Percentiles rank a stretch among this genome's conserved stretches.
Conservation (phyloP, 2,113 vertebrate genomes). For the Anolis sagrei region DNA sequence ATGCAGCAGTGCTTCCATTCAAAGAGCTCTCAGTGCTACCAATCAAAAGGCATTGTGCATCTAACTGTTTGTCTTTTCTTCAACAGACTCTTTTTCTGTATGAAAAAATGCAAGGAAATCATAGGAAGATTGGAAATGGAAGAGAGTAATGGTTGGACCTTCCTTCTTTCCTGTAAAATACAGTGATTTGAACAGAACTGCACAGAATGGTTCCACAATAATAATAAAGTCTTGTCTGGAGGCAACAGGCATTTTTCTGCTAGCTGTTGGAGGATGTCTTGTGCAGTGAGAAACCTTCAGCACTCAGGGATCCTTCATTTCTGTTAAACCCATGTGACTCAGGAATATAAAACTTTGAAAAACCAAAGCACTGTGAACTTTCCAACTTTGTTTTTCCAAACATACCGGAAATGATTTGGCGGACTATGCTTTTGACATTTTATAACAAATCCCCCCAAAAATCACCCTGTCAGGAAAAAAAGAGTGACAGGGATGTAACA, state of each 20-base stretch:
- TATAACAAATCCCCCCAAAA: slow-evolving; percentile 62
- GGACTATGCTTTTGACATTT: slow-evolving; percentile 38
- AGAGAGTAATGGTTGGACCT: too few species aligned
- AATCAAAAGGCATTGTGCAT: too few species aligned
- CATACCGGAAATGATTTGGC: slow-evolving; percentile 43
- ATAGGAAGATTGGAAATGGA: too few species aligned
- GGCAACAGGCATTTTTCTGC: slow-evolving; percentile 9
- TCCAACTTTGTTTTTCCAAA: slow-evolving; percentile 38
- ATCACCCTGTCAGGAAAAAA: slow-evolving; percentile 60
- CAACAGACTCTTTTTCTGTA: too few species aligned
- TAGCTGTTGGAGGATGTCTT: slow-evolving; percentile 19
- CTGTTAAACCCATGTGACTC: slow-evolving; percentile 20
- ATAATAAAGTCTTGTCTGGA: too few species aligned
- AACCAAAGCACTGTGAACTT: background rate
- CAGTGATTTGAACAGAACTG: too few species aligned
- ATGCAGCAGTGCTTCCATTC: background rate
- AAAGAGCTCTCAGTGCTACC: too few species aligned
- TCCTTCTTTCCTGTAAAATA: too few species aligned
- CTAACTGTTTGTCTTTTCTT: too few species aligned
- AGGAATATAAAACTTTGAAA: slow-evolving; percentile 19
- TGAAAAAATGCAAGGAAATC: too few species aligned
- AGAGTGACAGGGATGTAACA: slow-evolving; percentile 60
- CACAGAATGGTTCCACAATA: too few species aligned
- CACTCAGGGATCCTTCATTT: slow-evolving; percentile 12
- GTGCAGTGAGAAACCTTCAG: slow-evolving; percentile 24